Evolutionary conservation across 1,140 invertebrate species (phyloP).

Genomic region (Achroia grisella): DNA sequence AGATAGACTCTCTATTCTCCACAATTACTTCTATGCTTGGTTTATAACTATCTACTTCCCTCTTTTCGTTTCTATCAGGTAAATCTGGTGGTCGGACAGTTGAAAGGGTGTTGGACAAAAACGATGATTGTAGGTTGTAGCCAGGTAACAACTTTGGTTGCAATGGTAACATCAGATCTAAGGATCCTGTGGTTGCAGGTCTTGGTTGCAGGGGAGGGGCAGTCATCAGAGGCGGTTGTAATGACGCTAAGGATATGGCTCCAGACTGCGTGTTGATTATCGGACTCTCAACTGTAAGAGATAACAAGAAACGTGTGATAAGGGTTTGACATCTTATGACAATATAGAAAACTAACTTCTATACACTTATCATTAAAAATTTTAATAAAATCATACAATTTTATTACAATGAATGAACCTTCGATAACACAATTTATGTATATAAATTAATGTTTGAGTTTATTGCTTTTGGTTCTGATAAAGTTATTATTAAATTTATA

Average conservation of each 20-base stretch:
- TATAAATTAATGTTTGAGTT: no score
- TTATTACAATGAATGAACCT: no score
- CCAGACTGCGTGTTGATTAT: slow-evolving; percentile 63
- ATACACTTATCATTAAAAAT: no score
- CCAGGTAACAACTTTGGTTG: slow-evolving; percentile 77
- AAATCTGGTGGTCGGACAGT: slow-evolving; percentile 63
- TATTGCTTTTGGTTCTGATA: no score
- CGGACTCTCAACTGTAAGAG: slow-evolving; percentile 65
- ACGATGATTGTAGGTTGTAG: slow-evolving; percentile 63
- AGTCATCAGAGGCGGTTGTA: slow-evolving; percentile 64
- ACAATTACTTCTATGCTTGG: slow-evolving; percentile 52
- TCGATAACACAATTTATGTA: no score
- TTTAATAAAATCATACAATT: no score
- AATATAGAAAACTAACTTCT: no score
- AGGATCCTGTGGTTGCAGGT: slow-evolving; percentile 78
- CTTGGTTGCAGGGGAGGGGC: slow-evolving; percentile 77
- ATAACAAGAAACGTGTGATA: neutral
- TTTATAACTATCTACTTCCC: slow-evolving; percentile 37
- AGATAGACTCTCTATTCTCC: slow-evolving; percentile 43
- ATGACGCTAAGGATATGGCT: slow-evolving; percentile 64
- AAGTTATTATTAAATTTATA: no score
- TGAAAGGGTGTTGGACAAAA: slow-evolving; percentile 58
- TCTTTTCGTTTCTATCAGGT: slow-evolving; percentile 17
- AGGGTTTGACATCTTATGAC: no score
- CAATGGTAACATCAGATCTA: slow-evolving; percentile 77